Base-by-base conservation (phyloP, 2,888 invertebrate species). In the Ennomos erosarius region DNA sequence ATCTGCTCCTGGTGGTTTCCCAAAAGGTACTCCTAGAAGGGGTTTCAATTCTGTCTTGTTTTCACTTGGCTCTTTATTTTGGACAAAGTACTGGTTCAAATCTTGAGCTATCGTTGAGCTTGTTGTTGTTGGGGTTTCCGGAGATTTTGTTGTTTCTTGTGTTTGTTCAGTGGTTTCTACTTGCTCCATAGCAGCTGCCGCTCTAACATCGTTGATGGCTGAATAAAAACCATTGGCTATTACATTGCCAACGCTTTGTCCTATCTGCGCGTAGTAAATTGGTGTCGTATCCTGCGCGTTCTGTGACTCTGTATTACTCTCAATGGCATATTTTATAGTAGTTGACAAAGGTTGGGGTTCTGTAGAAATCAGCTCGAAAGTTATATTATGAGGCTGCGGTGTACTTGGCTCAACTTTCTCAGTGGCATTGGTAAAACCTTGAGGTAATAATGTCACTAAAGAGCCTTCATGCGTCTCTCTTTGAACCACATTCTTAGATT, bases 161-260 rank as follows among this genome's bases (percentile, higher is more conserved):
- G 74, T 81, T 73, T 93, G 92, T 46, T 93, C 93, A 11, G 93
- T 91, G 50, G 93, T 93, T 63, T 94, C 94, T 1, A 94, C 84
- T 58, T 94, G 93, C 0, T 94, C 94, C 55, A 94, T 74, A 36
- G 93, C 93, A 47, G 94, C 94, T 10, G 94, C 94, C 0, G 94
- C 93, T 78, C 95, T 93, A 26, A 94, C 93, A 64, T 93, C 95
- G 10, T 95, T 94, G 35, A 95, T 82, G 0, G 94, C 93, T 1
- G 95, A 92, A 68, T 94, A 95, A 67, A 93, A 89, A 0, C 88
- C 88, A 64, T 84, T 86, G 1, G 90, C 86, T 40, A 88, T 78
- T 39, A 82, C 79, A 64, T 80, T 82, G 0, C 85, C 88, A 4
- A 88, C 81, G 44, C 81, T 86, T 75, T 85, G 88, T 12, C 88